Base-by-base conservation (phyloP, 2,888 invertebrate genomes). In the Nebria salina region DNA sequence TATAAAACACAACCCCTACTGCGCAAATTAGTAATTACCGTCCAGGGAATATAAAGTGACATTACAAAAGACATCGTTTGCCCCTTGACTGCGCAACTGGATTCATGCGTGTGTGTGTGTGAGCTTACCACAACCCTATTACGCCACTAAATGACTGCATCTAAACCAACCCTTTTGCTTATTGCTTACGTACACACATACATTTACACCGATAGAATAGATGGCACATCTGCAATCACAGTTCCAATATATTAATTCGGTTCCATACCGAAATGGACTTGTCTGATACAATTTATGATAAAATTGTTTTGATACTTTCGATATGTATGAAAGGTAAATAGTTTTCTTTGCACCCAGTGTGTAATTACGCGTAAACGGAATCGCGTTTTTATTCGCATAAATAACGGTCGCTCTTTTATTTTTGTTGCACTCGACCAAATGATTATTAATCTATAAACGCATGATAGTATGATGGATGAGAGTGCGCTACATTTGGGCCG, bases 21-120 rank as follows among this genome's bases (percentile, higher is more conserved):
- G 82, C 82, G 83, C 82, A 85, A 85, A 85, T 85, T 85, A 84
- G 84, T 85, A 85, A 85, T 85, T 84, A 85, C 84, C 83, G 82
- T 83, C 81, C 76, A 82, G 85, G 84, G 84, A 84, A 84, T 84
- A 84, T 83, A 84, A 84, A 83, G 76, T 82, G 84, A 85, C 83
- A 81, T 82, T 84, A 85, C 84, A 85, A 84, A 84, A 84, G 84
- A 84, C 84, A 83, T 83, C 78, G 83, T 83, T 84, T 84, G 82
- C 83, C 84, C 84, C 84, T 83, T 84, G 83, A 82, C 83, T 83
- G 75, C 75, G 68, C 70, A 1, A 26, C 15, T 41, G 15, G 43
- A 13, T 20, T 20, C 20, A 20, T 15, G 13, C 43, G 41, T 73
- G 65, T 73, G 66, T 20, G 43, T 73, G 26, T 25, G 54, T 54